Percentiles rank a stretch among this genome's conserved stretches.
phyloP scores from a whole-genome alignment of 2,113 vertebrate genomes.

The Perca schrenkii region DNA sequence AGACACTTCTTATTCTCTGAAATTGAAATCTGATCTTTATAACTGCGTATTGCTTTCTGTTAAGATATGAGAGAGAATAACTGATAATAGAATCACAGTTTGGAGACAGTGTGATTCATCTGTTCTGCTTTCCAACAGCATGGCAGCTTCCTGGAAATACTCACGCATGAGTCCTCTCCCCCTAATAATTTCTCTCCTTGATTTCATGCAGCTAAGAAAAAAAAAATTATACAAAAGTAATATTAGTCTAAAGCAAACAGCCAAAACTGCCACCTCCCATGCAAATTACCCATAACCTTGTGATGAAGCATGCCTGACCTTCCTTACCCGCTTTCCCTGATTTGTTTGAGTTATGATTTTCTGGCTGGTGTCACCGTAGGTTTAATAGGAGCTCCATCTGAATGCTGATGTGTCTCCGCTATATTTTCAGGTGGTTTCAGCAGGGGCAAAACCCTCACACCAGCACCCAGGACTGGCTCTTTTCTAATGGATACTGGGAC shows the following conservation, averaged over 20 bases:
- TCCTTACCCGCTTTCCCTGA: background rate
- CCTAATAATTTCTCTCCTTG: background rate
- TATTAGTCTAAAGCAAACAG: background rate
- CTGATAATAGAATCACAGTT: background rate
- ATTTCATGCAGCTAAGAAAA: background rate
- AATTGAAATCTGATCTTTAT: background rate
- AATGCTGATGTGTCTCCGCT: conserved; percentile 14
- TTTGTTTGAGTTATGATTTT: conserved; percentile 3
- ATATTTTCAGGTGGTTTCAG: conserved; percentile 92
- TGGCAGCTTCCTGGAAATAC: conserved; percentile 44
- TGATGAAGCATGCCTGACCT: conserved; percentile 17
- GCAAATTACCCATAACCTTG: conserved; percentile 9
- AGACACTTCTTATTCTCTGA: conserved; percentile 2
- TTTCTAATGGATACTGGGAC: conserved; percentile 94
- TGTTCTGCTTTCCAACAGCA: conserved; percentile 23
- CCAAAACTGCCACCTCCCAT: background rate
- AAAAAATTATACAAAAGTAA: background rate
- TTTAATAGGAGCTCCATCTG: background rate
- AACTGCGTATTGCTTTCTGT: background rate
- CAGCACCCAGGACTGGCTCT: conserved; percentile 94
- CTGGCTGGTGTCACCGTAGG: background rate
- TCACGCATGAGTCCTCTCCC: background rate
- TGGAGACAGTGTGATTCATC: conserved; percentile 10
- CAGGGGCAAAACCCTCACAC: conserved; percentile 94
- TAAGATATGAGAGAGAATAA: background rate